Percentiles rank a stretch among this genome's conserved stretches.
These are phyloP conservation scores for Hedya salicella DNA, from an alignment of 2,888 invertebrate genomes.

Conservation along the genomic window DNA sequence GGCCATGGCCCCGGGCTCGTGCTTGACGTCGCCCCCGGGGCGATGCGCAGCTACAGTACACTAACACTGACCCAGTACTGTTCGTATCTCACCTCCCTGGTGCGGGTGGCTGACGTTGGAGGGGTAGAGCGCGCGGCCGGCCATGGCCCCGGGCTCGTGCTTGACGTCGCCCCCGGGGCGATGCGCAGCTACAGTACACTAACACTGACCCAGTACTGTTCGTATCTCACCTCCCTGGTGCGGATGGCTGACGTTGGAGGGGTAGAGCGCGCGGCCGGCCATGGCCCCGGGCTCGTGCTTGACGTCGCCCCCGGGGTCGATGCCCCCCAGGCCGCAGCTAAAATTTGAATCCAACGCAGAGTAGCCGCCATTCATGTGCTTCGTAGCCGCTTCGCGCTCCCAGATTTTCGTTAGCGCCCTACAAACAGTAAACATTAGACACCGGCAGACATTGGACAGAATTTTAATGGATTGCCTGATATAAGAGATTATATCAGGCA, in stretches of 20 bases:
- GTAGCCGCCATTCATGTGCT: conserved; percentile 82
- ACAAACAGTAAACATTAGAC: not conserved
- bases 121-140: too few species aligned
- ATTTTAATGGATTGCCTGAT: too few species aligned
- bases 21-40: too few species aligned
- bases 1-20: conserved; percentile 9
- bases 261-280: conserved; percentile 70
- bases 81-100: not conserved
- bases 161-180: too few species aligned
- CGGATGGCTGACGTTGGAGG: conserved; percentile 68
- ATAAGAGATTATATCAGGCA: too few species aligned
- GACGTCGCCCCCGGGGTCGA: conserved; percentile 87
- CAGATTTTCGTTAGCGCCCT: conserved; percentile 92
- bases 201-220: too few species aligned
- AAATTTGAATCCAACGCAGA: conserved; percentile 85
- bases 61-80: too few species aligned
- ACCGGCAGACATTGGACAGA: too few species aligned
- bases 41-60: too few species aligned
- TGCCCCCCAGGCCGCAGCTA: conserved; percentile 88
- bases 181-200: not conserved
- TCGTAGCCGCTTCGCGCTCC: conserved; percentile 89
- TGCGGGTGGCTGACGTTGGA: not conserved
- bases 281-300: conserved; percentile 75
- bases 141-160: too few species aligned
- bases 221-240: conserved; percentile 72